Base-by-base conservation (phyloP, 2,888 invertebrate genomes). In the Pollenia griseotomentosa region DNA sequence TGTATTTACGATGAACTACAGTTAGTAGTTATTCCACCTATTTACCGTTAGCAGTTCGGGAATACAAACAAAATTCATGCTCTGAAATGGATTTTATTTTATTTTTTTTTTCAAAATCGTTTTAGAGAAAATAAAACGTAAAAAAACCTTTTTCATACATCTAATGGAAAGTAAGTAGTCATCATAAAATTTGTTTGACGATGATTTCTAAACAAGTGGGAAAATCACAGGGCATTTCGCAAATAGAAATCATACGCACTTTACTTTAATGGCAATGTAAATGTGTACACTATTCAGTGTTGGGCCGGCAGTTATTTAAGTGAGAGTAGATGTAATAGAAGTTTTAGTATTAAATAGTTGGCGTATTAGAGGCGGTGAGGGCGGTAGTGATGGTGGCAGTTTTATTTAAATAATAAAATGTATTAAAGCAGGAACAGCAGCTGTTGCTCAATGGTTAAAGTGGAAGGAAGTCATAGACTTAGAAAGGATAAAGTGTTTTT, bases 161-260 rank as follows among this genome's bases (percentile, higher is more conserved):
- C 66, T 81, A 81, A 81, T 81, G 73, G 65, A 81, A 81, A 66
- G 57, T 57, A 81, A 81, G 73, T 66, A 66, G 55, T 57, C 14
- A 66, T 51, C 33, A 68, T 42, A 68, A 53, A 19, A 61, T 82
- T 86, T 46, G 59, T 82, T 86, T 46, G 59, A 46, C 42, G 73
- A 40, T 82, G 81, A 85, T 73, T 85, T 65, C 73, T 65, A 71
- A 81, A 81, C 51, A 81, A 77, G 85, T 73, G 42, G 71, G 51
- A 19, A 68, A 82, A 78, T 63, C 77, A 59, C 14, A 82, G 82
- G 33, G 85, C 68, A 66, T 61, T 82, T 78, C n/a, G 74, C 68
- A 82, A 86, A 86, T 82, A 82, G 46, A 78, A 82, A 44, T 74
- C 74, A 59, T 59, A 74, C 68, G 68, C 85, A 85, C 75, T 81